Percentiles rank a stretch among this genome's conserved stretches.
Conservation (phyloP, 2,888 invertebrate genomes). For the Teinopalpus imperialis region DNA sequence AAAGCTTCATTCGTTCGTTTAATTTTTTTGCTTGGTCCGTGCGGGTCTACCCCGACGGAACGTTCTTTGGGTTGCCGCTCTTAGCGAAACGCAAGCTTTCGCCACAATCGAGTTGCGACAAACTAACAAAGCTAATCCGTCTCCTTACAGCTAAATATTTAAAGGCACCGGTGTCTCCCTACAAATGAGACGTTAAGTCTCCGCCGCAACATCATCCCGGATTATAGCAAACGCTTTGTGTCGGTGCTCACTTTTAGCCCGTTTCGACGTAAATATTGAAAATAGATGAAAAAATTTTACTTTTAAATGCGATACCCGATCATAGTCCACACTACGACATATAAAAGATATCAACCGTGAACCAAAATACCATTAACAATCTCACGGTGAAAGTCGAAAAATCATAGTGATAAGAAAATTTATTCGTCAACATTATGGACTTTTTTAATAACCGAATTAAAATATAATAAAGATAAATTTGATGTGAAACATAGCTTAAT, state of each 20-base stretch:
- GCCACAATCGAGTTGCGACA: constrained; percentile 56
- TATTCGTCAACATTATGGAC: constrained; percentile 39
- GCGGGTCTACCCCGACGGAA: not conserved
- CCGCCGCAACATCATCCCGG: constrained; percentile 65
- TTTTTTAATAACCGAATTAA: constrained; percentile 42
- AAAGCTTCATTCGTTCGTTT: too few relatives aligned
- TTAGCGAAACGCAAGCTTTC: not conserved
- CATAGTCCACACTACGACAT: constrained; percentile 20
- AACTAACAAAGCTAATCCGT: constrained; percentile 67
- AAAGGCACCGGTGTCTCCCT: constrained; percentile 64
- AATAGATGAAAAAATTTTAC: constrained; percentile 32
- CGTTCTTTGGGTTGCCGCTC: constrained; percentile 34
- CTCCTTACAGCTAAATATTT: constrained; percentile 61
- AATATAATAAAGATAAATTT: constrained; percentile 27
- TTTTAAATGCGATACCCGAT: constrained; percentile 40
- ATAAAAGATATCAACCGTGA: constrained; percentile 18
- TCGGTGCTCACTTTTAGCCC: constrained; percentile 58
- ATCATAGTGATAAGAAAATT: constrained; percentile 53
- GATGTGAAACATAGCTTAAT: constrained; percentile 14
- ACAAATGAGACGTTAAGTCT: constrained; percentile 70
- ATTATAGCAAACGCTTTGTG: constrained; percentile 66
- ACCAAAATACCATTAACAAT: constrained; percentile 25
- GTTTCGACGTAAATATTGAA: constrained; percentile 49
- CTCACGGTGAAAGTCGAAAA: constrained; percentile 53
- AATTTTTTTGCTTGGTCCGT: not conserved